Base-by-base conservation (phyloP, 2,888 invertebrate species). In the Philonicus albiceps region DNA sequence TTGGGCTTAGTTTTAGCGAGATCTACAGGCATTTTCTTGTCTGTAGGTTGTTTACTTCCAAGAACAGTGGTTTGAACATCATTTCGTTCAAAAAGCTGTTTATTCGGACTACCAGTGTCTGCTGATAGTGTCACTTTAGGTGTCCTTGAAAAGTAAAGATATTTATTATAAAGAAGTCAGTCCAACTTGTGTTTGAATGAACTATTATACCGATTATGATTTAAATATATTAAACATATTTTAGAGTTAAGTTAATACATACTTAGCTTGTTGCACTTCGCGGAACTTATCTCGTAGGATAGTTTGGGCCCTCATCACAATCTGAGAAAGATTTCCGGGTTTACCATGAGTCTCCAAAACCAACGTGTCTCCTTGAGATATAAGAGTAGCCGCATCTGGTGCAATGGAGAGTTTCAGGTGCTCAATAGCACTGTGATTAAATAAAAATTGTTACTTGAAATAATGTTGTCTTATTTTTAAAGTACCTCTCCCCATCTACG, bases 301-400 rank as follows among this genome's bases (percentile, higher is more conserved):
- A 13, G 91, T 91, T 89, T 92, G 93, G 7, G 91, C 91, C 80
- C 90, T 90, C 91, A 92, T 92, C 1, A 92, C 91, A 7, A 91
- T 88, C 7, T 92, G 91, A 1, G 92, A 92, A 7, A 92, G 89
- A 87, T 90, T 90, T 43, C 90, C 90, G 86, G 91, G 90, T 87
- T 91, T 92, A 49, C 92, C 92, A 91, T 96, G 96, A n/a, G 94
- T 94, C 64, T 93, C 94, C 91, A 96, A 94, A 34, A 96, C 95
- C 73, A 96, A 93, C 86, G 95, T 95, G 91, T 96, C 96, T 0
- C 96, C 96, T 90, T 95, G 95, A 22, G 96, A 96, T 88, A 96
- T 96, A 43, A 96, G 93, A 86, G 95, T 94, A 6, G 96, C 96
- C 87, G 96, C 96, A 91, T 96, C 96, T 2, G 96, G 96, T 13